Evolutionary conservation across 2,797 vertebrate species (phyloP), one percentile per base, ranked within the genome.

Genomic region (Melanogrammus aeglefinus): DNA sequence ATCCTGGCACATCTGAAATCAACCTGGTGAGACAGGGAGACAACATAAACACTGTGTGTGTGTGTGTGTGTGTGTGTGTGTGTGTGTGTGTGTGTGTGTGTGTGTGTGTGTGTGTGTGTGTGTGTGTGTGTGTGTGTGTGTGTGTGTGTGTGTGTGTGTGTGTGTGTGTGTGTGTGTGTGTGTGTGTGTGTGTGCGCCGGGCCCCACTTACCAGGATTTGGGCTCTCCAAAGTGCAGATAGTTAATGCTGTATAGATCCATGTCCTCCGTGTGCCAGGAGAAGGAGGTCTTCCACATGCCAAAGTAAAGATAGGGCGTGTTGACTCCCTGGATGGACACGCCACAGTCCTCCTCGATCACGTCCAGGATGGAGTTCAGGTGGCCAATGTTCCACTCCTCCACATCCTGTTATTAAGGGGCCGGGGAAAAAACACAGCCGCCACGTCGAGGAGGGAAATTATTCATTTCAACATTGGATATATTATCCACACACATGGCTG

Each of bases 281-380:
- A 99, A 99, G 8, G 97, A 97, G 66, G 97, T 99, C 92, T 99
- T 99, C 98, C 98, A 99, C 98, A 99, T 99, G 80, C 98, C 98
- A 84, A 99, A 99, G 92, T 99, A 99, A 0, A 99, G 94, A 86
- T 99, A 99, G 0, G 98, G 97, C 0, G 97, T 99, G 93, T 99
- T 99, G 66, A 99, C 98, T 14, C 97, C 98, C 86, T 99, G 97
- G 27, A 99, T 98, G 76, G 96, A 97, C 78, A 99, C 96, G 1
- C 98, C 98, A 44, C 95, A 96, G 79, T 99, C 97, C 89, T 99
- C 97, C 89, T 94, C 96, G 16, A 99, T 95, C 75, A 99, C 94
- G 83, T 99, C 97, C 91, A 99, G 87, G 88, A 99, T 94, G 0
- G 97, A 99, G 89, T 98, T 97, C 82, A 99, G 93, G 87, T 93